These are phyloP conservation scores for Rapana venosa DNA, from an alignment of 2,888 invertebrate species.

Conservation along the genomic window DNA sequence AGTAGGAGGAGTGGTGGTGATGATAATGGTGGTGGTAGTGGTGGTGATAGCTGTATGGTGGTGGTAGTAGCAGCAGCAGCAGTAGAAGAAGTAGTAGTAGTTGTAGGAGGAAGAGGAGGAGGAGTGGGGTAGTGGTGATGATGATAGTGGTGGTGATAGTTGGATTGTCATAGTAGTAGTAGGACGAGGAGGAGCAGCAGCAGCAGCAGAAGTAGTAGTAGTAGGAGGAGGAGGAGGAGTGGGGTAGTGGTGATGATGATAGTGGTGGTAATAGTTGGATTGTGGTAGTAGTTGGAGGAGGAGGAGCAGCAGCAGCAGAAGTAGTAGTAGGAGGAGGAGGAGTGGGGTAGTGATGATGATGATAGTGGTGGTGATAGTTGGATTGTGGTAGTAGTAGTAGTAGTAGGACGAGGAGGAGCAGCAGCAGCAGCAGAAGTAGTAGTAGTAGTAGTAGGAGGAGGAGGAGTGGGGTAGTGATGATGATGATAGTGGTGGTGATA, in stretches of 20 bases:
- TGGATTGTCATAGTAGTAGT: slow-evolving; percentile 36
- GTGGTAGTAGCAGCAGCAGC: slow-evolving; percentile 25
- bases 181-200: slow-evolving; percentile 35
- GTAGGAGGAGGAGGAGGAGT: too few relatives aligned
- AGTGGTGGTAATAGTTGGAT: slow-evolving; percentile 21
- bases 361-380: too few relatives aligned
- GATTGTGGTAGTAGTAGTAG: too few relatives aligned
- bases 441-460: too few relatives aligned
- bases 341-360: too few relatives aligned
- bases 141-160: not conserved
- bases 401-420: too few relatives aligned
- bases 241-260: slow-evolving; percentile 36
- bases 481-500: too few relatives aligned
- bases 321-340: too few relatives aligned
- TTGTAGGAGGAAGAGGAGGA: not conserved
- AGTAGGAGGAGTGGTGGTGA: slow-evolving; percentile 1
- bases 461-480: too few relatives aligned
- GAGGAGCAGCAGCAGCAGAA: not conserved
- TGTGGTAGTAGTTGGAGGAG: slow-evolving; percentile 31
- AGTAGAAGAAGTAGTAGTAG: slow-evolving; percentile 21
- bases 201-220: slow-evolving; percentile 43
- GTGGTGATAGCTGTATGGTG: slow-evolving; percentile 1
- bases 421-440: too few relatives aligned
- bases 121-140: too few relatives aligned
- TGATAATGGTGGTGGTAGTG: not conserved